Evolutionary conservation across 2,797 vertebrate genomes (phyloP), one percentile per base, ranked within the genome.

Genomic region (Cephalopachus bancanus): DNA sequence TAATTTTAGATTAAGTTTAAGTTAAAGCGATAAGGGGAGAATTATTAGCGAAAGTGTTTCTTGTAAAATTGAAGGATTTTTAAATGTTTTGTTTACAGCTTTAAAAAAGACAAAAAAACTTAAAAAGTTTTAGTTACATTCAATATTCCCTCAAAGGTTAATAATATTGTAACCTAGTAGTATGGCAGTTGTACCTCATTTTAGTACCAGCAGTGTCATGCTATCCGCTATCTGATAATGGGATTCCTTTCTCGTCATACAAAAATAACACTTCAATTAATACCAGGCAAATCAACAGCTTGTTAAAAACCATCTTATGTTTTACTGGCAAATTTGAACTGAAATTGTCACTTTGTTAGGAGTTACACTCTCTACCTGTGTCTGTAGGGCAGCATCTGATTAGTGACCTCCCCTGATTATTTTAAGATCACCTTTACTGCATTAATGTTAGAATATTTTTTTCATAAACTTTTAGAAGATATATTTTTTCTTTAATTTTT

Each of bases 401-500:
- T 94, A 97, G 64, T 97, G 92, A 91, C 26, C 10, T 33, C 19
- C 67, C 67, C 59, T 62, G 60, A 11, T 96, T 97, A 57, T 95
- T 97, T 84, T 97, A 96, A 96, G 62, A 71, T 55, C 53, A 89
- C 71, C 97, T 98, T 98, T 55, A 96, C 71, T 96, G 83, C 65
- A 86, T 96, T 96, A 55, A 49, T 67, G 37, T 96, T 96, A 0
- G 7, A 60, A 22, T 69, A 96, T 97, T 98, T 97, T 97, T 97
- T 96, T 96, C 90, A 74, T 96, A 97, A 95, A 65, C 53, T 94
- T 97, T 96, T 84, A 97, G 88, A 97, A 83, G 53, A 97, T 97
- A 84, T 96, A 94, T 57, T 51, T 55, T 95, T 88, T 98, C 94
- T 84, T 96, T 93, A 89, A 95, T 51, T 87, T 97, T 94, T 67